A percentile compares a stretch with the other conserved stretches of the same genome.
Evolutionary conservation across 2,888 invertebrate species (phyloP).

Genomic region (Hydriomena furcata): DNA sequence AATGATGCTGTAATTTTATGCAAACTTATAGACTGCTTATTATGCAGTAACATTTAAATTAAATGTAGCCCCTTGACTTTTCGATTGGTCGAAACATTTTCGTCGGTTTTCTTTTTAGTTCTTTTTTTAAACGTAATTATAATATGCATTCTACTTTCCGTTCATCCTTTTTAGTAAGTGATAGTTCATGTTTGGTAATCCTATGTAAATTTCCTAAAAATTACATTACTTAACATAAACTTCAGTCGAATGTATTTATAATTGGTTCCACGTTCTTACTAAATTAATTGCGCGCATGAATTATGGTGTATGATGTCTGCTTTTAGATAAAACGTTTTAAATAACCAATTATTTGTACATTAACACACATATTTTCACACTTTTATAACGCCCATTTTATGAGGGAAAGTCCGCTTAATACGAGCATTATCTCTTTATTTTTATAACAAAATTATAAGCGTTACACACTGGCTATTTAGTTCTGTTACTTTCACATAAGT

Average conservation of each 20-base stretch:
- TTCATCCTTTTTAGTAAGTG: too few species aligned
- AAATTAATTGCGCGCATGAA: slow-evolving; percentile 38
- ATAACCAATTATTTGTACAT: slow-evolving; percentile 52
- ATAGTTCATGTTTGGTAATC: too few species aligned
- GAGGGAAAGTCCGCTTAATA: slow-evolving; percentile 43
- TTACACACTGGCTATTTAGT: slow-evolving; percentile 22
- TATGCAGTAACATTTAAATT: too few species aligned
- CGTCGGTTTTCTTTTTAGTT: too few species aligned
- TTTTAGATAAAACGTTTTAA: slow-evolving; percentile 33
- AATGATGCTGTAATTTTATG: too few species aligned
- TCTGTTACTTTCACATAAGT: slow-evolving; percentile 23
- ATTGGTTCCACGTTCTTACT: slow-evolving; percentile 28
- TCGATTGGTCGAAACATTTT: too few species aligned
- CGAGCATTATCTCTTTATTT: slow-evolving; percentile 27
- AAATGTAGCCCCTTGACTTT: too few species aligned
- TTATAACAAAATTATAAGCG: slow-evolving; percentile 23
- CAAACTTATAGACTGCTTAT: too few species aligned
- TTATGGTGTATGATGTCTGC: slow-evolving; percentile 31
- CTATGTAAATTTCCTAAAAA: too few species aligned
- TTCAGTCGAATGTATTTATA: slow-evolving; percentile 2
- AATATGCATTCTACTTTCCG: too few species aligned
- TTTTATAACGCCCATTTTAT: slow-evolving; percentile 39
- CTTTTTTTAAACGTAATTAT: too few species aligned
- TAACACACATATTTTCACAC: slow-evolving; percentile 44
- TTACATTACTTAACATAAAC: not conserved